Percentiles rank a stretch among this genome's conserved stretches.
Evolutionary conservation across 2,797 vertebrate genomes (phyloP).

Genomic region (Adrianichthys oophorus): DNA sequence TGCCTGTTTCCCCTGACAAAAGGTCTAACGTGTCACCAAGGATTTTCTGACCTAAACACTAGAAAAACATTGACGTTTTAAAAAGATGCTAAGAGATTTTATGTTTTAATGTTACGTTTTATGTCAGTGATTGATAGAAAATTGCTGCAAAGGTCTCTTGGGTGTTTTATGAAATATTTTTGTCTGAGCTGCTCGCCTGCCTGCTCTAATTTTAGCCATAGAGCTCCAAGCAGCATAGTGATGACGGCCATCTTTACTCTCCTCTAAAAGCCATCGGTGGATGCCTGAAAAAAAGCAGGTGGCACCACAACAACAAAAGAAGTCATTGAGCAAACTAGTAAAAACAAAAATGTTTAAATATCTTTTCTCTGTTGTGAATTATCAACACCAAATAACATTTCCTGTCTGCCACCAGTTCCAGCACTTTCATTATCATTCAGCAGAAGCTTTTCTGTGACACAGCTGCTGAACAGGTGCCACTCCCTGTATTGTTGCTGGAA

Average conservation of each 20-base stretch:
- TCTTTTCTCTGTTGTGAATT: constrained; percentile 3
- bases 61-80: constrained; percentile 4
- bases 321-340: constrained; percentile 17
- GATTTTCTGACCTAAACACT: constrained; percentile 14
- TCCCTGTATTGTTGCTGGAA: constrained; percentile 30
- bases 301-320: constrained; percentile 30
- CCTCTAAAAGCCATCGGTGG: constrained; percentile 62
- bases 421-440: constrained; percentile 33
- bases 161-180: constrained; percentile 54
- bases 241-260: constrained; percentile 81
- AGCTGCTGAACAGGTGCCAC: constrained; percentile 34
- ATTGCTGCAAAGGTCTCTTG: constrained; percentile 40
- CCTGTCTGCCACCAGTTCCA: not conserved
- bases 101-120: constrained; percentile 28
- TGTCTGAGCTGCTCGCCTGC: constrained; percentile 47
- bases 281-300: constrained; percentile 56
- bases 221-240: constrained; percentile 75
- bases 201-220: constrained; percentile 80
- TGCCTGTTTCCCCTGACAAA: constrained; percentile 38
- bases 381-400: not conserved
- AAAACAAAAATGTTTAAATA: not conserved
- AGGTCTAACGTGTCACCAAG: constrained; percentile 4
- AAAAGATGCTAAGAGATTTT: not conserved
- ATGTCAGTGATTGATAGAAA: constrained; percentile 20
- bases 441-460: constrained; percentile 11